Base-by-base conservation (phyloP, 2,888 invertebrate species). In the Dynastes maya region DNA sequence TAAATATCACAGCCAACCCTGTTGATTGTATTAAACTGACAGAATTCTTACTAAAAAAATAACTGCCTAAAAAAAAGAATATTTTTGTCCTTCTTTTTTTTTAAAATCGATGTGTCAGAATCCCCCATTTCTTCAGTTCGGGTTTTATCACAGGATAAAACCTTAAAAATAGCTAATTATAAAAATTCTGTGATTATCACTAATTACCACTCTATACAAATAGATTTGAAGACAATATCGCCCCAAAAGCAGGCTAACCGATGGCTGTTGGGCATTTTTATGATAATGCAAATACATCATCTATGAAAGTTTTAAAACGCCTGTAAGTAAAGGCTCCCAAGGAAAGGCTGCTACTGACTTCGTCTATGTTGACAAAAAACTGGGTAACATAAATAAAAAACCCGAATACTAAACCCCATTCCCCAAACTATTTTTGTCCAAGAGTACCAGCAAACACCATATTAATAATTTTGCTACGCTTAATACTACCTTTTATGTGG, bases 341-440 rank as follows among this genome's bases (percentile, higher is more conserved):
- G 99, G 99, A 82, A 99, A 89, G 86, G 99, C 98, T 3, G 99
- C 98, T 8, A 99, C 98, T 0, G 98, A 98, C 85, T 98, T 98
- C 75, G 90, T 87, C 97, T 96, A 87, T 99, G 90, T 99, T 99
- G 61, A 99, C 95, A 90, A 99, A 99, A 80, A 99, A 90, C 87
- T 99, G 99, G 99, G 99, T 84, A 99, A 88, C 99, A 99, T 99
- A 89, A 99, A 98, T 22, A n/a, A 99, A 91, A 89, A 99, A 99
- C 0, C 99, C 99, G 90, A 99, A 99, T 0, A 97, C 98, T 99
- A 99, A 2, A 99, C 98, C 0, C 97, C 98, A 89, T 98, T 98
- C 8, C 97, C 98, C 67, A 97, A 87, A 84, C 97, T 97, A 88
- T 95, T 95, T 40, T 91, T 29, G 95, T 95, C 98, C 98, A 98